Conservation (phyloP, 2,113 vertebrate genomes). For the Aramus guarauna region DNA sequence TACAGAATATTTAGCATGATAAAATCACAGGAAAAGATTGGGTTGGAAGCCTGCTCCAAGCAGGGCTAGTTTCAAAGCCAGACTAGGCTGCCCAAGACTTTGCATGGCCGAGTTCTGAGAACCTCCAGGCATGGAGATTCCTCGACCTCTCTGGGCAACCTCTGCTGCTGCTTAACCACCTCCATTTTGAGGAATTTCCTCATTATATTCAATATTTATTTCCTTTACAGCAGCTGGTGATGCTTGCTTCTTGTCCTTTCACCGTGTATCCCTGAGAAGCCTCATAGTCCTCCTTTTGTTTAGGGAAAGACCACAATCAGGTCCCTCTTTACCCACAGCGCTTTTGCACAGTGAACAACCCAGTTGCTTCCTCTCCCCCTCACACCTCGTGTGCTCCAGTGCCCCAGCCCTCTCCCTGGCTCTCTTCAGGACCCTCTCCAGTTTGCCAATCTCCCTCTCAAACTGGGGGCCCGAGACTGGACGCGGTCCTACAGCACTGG, state of each 20-base stretch:
- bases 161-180: neutral
- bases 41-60: neutral
- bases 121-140: neutral
- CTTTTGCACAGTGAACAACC: neutral
- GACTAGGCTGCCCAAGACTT: neutral
- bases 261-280: neutral
- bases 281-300: neutral
- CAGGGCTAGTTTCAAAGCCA: neutral
- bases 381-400: accelerated
- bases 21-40: neutral
- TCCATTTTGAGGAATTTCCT: neutral
- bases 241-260: neutral
- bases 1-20: neutral
- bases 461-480: neutral
- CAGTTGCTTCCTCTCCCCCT: neutral
- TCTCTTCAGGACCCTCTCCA: neutral
- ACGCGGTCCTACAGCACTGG: neutral
- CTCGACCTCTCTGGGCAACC: neutral
- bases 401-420: neutral
- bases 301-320: neutral
- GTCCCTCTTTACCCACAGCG: accelerated
- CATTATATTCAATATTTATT: neutral
- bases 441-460: neutral
- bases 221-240: neutral
- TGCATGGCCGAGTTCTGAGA: neutral